A percentile compares a stretch with the other conserved stretches of the same genome.
Conservation (phyloP, 2,797 vertebrate genomes). For the Arnoldichthys spilopterus region DNA sequence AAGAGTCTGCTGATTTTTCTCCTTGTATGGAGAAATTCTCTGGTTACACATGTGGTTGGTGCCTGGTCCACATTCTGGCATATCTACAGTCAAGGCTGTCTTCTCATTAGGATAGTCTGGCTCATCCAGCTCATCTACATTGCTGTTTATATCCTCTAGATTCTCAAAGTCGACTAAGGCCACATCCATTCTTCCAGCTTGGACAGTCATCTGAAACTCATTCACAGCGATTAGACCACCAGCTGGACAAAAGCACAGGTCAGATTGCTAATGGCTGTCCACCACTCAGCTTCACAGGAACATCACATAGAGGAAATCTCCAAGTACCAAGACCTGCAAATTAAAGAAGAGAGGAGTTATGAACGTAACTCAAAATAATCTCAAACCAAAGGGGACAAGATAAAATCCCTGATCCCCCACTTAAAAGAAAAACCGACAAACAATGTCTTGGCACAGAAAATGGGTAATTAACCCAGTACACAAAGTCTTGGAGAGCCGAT, state of each 20-base stretch:
- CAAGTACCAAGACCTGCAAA: constrained; percentile 37
- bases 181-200: constrained; percentile 86
- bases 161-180: constrained; percentile 90
- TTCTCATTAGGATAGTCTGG: constrained; percentile 76
- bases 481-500: constrained; percentile 51
- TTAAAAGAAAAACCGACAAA: neutral
- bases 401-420: neutral
- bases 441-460: constrained; percentile 13
- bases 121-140: constrained; percentile 79
- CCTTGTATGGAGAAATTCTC: constrained; percentile 42
- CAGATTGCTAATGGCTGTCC: neutral
- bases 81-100: constrained; percentile 70
- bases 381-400: neutral
- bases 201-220: constrained; percentile 63
- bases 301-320: constrained; percentile 17
- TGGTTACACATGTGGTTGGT: constrained; percentile 54
- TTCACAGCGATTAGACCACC: constrained; percentile 19
- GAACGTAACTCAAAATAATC: neutral
- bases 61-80: constrained; percentile 59
- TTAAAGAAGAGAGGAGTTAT: constrained; percentile 31
- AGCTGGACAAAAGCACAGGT: constrained; percentile 14
- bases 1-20: constrained; percentile 52
- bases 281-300: constrained; percentile 1
- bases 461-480: constrained; percentile 40
- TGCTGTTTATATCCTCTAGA: constrained; percentile 76